Base-by-base conservation (phyloP, 2,113 vertebrate species). In the Rhea americana region DNA sequence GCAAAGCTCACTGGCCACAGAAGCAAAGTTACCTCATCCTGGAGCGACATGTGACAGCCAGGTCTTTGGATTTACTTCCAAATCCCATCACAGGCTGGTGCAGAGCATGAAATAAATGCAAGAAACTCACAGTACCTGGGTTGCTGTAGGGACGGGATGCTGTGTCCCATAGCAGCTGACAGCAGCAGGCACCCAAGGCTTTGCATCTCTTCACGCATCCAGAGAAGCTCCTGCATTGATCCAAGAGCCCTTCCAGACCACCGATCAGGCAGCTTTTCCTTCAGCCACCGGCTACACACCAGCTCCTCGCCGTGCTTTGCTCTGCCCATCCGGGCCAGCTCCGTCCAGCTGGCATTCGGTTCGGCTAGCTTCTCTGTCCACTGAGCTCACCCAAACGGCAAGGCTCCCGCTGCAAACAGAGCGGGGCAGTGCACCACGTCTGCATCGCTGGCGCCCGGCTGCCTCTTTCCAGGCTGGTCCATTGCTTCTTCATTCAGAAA, bases 91-190 rank as follows among this genome's bases (percentile, higher is more conserved):
- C 22, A n/a, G 55, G 41, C 51, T 74, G 37, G 47, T 2, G 1
- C n/a, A 16, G 62, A 30, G 30, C 30, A 58, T 0, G 15, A 91
- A 71, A 50, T 20, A 50, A 78, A 53, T 3, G 47, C 62, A 63
- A 0, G 3, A 61, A 48, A 7, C 35, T 7, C 1, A 26, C 0
- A 3, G 51, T 19, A 58, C 43, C 43, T 0, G 2, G 4, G 43
- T 47, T 58, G 73, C 73, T 32, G 59, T 77, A 61, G 55, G 70
- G 51, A 63, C 1, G 12, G 20, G 70, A 0, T 0, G 85, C 48
- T 0, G 2, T 8, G 47, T 7, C 50, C 7, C 0, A 5, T 70
- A 45, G 1, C 8, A 28, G 68, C 28, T 4, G 12, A 66, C 0
- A 0, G 41, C 84, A 78, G 77, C 39, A 58, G 56, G 66, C 22